Conservation (phyloP, 2,888 invertebrate genomes). For the Himalopsyche anomala region DNA sequence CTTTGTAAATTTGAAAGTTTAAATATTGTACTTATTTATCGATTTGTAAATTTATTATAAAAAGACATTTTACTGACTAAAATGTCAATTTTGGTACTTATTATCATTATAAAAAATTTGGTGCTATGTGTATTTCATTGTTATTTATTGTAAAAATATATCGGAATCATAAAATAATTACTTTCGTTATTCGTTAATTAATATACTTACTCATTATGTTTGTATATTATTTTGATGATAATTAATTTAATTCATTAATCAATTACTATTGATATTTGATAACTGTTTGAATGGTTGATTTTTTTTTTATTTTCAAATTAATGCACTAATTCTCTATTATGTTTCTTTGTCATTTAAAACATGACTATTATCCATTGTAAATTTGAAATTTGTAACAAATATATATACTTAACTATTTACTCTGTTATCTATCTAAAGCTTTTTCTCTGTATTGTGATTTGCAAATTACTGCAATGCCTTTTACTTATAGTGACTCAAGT, state of each 20-base stretch:
- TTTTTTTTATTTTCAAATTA: not conserved
- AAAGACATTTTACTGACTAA: not conserved
- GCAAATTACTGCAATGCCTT: conserved; percentile 53
- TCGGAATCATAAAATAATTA: not conserved
- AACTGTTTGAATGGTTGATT: not conserved
- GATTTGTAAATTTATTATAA: conserved; percentile 16
- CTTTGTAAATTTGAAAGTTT: too few relatives aligned
- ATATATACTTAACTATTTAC: not conserved
- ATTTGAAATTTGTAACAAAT: not conserved
- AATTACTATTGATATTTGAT: not conserved
- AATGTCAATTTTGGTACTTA: conserved; percentile 4
- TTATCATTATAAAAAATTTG: conserved; percentile 22
- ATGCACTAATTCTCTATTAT: not conserved
- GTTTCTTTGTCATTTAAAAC: not conserved
- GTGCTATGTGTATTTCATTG: conserved; percentile 34
- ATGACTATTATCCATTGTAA: not conserved
- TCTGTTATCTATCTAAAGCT: not conserved
- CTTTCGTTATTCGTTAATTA: not conserved
- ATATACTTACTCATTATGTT: not conserved
- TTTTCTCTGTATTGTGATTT: conserved; percentile 48
- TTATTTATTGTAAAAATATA: conserved; percentile 28
- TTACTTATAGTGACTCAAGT: conserved; percentile 49
- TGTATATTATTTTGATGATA: not conserved
- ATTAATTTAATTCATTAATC: not conserved
- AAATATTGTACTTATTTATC: conserved; percentile 23